These are phyloP conservation scores for Tragelaphus scriptus DNA, from an alignment of 2,113 vertebrate species.

Conservation along the genomic window DNA sequence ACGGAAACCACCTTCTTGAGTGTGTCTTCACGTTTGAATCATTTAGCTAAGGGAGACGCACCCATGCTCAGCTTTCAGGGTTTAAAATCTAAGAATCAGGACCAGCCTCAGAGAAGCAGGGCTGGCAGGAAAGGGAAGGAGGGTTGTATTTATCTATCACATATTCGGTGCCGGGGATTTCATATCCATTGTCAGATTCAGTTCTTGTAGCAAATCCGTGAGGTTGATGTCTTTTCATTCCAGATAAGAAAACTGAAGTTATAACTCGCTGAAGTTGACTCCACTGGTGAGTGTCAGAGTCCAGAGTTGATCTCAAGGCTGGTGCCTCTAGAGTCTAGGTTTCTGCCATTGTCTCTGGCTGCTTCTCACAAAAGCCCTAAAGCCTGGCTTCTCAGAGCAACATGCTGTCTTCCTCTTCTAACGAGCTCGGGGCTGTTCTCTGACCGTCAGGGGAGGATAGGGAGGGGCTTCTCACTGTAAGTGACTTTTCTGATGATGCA, in stretches of 20 bases:
- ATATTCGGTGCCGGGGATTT: neutral
- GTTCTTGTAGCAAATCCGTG: neutral
- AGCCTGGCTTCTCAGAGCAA: neutral
- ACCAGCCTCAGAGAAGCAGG: neutral
- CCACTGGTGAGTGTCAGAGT: neutral
- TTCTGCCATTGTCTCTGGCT: neutral
- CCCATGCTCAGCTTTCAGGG: neutral
- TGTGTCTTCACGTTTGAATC: neutral
- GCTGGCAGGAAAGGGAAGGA: neutral
- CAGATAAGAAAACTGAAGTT: neutral
- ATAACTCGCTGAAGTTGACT: neutral
- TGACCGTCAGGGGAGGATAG: neutral
- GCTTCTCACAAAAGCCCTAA: neutral
- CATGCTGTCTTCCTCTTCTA: neutral
- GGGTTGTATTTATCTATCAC: neutral
- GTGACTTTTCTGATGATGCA: neutral
- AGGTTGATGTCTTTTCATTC: slow-evolving; percentile 30
- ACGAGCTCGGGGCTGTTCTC: neutral
- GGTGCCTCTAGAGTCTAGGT: neutral
- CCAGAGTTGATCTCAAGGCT: neutral
- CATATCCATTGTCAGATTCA: neutral
- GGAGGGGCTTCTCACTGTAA: neutral
- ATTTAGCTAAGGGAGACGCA: neutral
- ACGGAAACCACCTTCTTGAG: neutral
- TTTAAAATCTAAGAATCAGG: neutral